Evolutionary conservation across 2,797 vertebrate species (phyloP).

Genomic region (Psittacula echo): DNA sequence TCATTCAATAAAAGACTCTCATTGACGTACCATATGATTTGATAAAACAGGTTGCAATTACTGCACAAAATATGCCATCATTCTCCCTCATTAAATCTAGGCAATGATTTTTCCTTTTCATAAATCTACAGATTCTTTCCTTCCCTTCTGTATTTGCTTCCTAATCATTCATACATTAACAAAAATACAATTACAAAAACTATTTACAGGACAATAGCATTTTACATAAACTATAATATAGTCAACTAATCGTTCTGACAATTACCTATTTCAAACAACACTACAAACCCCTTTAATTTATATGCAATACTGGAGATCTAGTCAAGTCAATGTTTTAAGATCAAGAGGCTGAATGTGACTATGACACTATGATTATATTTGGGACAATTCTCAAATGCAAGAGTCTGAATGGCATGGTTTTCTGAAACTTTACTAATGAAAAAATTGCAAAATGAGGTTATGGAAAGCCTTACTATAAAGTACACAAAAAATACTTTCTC

Average conservation of each 20-base stretch:
- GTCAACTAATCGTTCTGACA: fast-evolving
- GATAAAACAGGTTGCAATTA: constrained; percentile 26
- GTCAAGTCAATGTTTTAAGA: not conserved
- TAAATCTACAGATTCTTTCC: not conserved
- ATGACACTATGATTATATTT: not conserved
- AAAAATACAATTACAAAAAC: not conserved
- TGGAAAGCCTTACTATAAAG: not conserved
- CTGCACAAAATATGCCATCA: not conserved
- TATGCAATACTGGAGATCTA: not conserved
- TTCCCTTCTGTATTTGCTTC: not conserved
- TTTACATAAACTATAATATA: not conserved
- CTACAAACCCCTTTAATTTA: not conserved
- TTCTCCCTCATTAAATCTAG: not conserved
- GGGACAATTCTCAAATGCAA: not conserved
- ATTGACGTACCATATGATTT: constrained; percentile 11
- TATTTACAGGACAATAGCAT: not conserved
- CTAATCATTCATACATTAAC: not conserved
- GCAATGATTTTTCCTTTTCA: not conserved
- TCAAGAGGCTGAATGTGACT: not conserved
- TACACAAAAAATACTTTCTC: not conserved
- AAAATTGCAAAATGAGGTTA: not conserved
- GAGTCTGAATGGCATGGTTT: not conserved
- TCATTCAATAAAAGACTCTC: not conserved
- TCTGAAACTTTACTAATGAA: not conserved
- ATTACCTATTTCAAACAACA: not conserved